Evolutionary conservation across 2,113 vertebrate species (phyloP).

Genomic region (Gallinago jamesoni): DNA sequence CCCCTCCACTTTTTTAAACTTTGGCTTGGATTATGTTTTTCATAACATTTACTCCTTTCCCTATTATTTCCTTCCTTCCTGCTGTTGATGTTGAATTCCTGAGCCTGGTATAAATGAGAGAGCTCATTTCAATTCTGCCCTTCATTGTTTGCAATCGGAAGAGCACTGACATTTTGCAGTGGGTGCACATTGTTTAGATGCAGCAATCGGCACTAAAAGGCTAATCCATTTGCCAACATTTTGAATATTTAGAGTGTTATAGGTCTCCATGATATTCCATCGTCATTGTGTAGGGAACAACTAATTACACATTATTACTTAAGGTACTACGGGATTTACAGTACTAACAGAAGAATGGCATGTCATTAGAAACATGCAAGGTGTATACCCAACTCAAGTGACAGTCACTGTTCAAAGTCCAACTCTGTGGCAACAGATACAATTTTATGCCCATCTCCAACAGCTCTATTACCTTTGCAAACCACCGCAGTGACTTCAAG

Average conservation of each 20-base stretch:
- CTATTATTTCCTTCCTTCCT: neutral
- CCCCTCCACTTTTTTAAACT: neutral
- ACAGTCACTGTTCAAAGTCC: neutral
- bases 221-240: neutral
- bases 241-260: neutral
- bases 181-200: neutral
- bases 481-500: neutral
- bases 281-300: neutral
- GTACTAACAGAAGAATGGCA: neutral
- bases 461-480: neutral
- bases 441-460: neutral
- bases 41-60: neutral
- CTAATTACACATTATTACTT: neutral
- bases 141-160: accelerated
- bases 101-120: neutral
- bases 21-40: neutral
- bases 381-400: neutral
- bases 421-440: neutral
- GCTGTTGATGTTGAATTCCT: neutral
- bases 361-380: neutral
- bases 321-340: neutral
- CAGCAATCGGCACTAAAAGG: neutral
- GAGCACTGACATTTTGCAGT: neutral
- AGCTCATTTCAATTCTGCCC: neutral
- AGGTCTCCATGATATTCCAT: neutral